Conservation (phyloP, 2,113 vertebrate genomes). For the Antechinus flavipes region DNA sequence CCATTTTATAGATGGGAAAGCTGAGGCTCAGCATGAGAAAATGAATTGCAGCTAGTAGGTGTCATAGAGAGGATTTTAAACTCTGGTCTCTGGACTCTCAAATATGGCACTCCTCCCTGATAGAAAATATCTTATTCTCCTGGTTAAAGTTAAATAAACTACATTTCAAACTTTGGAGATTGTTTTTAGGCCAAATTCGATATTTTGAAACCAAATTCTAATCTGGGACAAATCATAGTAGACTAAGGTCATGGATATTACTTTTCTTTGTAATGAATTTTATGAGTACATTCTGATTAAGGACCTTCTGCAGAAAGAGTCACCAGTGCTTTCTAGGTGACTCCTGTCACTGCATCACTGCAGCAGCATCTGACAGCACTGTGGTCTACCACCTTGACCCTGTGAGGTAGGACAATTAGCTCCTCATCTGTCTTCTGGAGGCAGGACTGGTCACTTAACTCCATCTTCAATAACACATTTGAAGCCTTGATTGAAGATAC, state of each 20-base stretch:
- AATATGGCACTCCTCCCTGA: not conserved
- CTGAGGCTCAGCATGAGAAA: not conserved
- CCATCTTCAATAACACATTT: not conserved
- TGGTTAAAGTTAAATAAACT: not conserved
- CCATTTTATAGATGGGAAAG: not conserved
- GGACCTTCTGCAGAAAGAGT: not conserved
- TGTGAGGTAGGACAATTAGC: not conserved
- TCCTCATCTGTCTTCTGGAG: not conserved
- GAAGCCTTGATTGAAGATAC: not conserved
- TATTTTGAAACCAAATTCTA: not conserved
- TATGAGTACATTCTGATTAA: not conserved
- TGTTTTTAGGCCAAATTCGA: not conserved
- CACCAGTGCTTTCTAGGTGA: not conserved
- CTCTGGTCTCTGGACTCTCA: not conserved
- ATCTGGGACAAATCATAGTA: not conserved
- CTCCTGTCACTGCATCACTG: not conserved
- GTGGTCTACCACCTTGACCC: not conserved
- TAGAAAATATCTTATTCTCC: not conserved
- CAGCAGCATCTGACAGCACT: not conserved
- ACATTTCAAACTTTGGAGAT: not conserved
- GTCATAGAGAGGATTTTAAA: not conserved
- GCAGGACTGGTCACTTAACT: not conserved
- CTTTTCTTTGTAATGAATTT: not conserved
- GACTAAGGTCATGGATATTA: not conserved
- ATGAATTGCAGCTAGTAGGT: not conserved